A percentile compares a stretch with the other conserved stretches of the same genome.
Conservation (phyloP, 2,888 invertebrate genomes). For the Nipponacmea schrenckii region DNA sequence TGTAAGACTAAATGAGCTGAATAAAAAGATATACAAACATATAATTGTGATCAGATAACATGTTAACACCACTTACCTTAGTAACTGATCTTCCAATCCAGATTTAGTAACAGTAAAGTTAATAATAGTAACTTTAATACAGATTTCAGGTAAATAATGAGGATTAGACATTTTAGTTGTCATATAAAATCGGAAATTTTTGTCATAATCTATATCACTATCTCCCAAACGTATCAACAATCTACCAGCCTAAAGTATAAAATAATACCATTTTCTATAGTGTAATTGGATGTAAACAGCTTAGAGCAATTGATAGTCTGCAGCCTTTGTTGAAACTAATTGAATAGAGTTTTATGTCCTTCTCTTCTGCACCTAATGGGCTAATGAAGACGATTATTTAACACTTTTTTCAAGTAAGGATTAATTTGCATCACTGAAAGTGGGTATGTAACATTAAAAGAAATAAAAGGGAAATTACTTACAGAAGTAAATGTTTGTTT, state of each 20-base stretch:
- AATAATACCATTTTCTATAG: not conserved
- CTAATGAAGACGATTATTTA: too few relatives aligned
- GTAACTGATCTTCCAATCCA: slow-evolving; percentile 67
- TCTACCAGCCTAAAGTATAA: slow-evolving; percentile 62
- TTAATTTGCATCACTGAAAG: too few relatives aligned
- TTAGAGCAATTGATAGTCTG: too few relatives aligned
- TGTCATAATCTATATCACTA: slow-evolving; percentile 68
- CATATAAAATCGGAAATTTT: slow-evolving; percentile 69
- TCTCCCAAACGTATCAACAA: slow-evolving; percentile 68
- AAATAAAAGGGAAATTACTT: slow-evolving; percentile 31
- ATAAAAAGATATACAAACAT: too few relatives aligned
- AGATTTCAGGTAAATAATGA: slow-evolving; percentile 68
- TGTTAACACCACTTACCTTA: slow-evolving; percentile 51
- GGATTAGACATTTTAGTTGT: slow-evolving; percentile 69
- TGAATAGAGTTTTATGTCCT: too few relatives aligned
- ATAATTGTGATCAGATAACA: too few relatives aligned
- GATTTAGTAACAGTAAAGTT: slow-evolving; percentile 68
- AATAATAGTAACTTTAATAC: slow-evolving; percentile 69
- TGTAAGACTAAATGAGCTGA: too few relatives aligned
- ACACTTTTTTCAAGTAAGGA: too few relatives aligned
- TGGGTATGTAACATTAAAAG: too few relatives aligned
- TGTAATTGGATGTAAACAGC: too few relatives aligned
- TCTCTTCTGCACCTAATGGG: too few relatives aligned
- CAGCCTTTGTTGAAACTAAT: too few relatives aligned
- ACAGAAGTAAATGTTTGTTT: slow-evolving; percentile 83